These are phyloP conservation scores for Macrocentrus cingulum DNA, from an alignment of 1,140 invertebrate species.

Conservation along the genomic window DNA sequence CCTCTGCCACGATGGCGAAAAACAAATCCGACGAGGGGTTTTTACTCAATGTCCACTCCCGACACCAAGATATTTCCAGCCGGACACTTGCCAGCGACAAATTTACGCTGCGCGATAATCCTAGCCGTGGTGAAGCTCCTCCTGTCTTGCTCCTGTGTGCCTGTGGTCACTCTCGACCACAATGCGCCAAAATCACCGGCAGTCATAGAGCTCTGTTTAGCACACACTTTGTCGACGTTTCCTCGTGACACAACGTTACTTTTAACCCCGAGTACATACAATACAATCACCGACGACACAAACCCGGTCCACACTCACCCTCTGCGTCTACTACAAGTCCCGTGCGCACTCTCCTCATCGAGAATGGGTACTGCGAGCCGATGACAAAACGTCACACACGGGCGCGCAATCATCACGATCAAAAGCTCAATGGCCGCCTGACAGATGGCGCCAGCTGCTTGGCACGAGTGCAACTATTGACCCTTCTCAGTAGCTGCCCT, in stretches of 20 bases:
- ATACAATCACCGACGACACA: slow-evolving; percentile 35
- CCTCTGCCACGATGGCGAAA: too few species aligned
- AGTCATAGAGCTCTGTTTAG: slow-evolving; percentile 13
- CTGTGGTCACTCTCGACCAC: slow-evolving; percentile 12
- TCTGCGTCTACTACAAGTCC: too few species aligned
- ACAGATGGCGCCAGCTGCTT: slow-evolving; percentile 1
- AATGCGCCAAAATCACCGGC: slow-evolving; percentile 22
- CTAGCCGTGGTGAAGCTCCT: not conserved
- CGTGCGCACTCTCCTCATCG: slow-evolving; percentile 34
- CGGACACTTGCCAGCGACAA: slow-evolving; percentile 11
- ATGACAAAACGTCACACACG: not conserved
- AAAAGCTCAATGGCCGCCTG: not conserved
- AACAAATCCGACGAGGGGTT: too few species aligned
- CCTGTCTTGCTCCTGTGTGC: slow-evolving; percentile 1
- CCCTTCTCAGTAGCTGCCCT: slow-evolving; percentile 5
- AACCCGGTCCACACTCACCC: slow-evolving; percentile 33
- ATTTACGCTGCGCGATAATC: not conserved
- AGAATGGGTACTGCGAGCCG: slow-evolving; percentile 28
- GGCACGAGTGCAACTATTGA: slow-evolving; percentile 17
- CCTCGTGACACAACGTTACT: slow-evolving; percentile 10
- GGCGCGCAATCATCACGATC: not conserved
- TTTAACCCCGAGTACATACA: slow-evolving; percentile 26
- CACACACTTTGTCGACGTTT: not conserved
- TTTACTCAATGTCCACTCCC: not conserved
- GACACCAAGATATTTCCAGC: slow-evolving; percentile 19